Evolutionary conservation across 2,888 invertebrate genomes (phyloP), one percentile per base, ranked within the genome.

Genomic region (Eupelmus urozonus): DNA sequence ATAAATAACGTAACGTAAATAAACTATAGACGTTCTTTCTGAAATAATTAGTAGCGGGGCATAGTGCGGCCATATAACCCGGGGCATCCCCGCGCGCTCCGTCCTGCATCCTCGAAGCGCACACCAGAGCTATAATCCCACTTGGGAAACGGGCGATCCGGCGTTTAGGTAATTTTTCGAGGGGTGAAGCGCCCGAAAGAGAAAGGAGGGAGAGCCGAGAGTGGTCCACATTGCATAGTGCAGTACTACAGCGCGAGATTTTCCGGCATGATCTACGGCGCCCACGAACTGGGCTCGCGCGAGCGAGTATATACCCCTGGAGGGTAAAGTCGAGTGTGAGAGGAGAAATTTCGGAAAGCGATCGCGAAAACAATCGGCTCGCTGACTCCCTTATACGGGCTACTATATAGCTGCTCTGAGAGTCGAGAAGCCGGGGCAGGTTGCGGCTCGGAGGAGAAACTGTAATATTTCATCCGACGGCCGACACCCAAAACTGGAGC

Each of bases 391-490:
- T n/a, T n/a, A n/a, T n/a, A n/a, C n/a, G n/a, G n/a, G n/a, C n/a
- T n/a, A n/a, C n/a, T 55, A 23, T 55, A 18, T 13, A 55, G 71
- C 5, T 51, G 55, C 27, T 71, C 42, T 60, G 51, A 20, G 40
- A 42, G 53, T 23, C 16, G 27, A 13, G 45, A 65, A 55, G 70
- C n/a, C 29, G 11, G 25, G 25, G 23, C 51, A 42, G 60, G 67
- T 78, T 62, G 57, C 73, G 29, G 49, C 59, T 5, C 63, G 45
- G 62, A 51, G n/a, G 45, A 45, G 67, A 67, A 73, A 72, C 79
- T 57, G n/a, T n/a, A n/a, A 81, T 82, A 82, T 80, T 79, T 82
- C 80, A 82, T 80, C 70, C 67, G 75, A 71, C 71, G 73, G 63
- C 78, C 74, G 79, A 79, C 81, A 77, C 78, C 74, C 78, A 78